A percentile compares a stretch with the other conserved stretches of the same genome.
Evolutionary conservation across 2,113 vertebrate species (phyloP).

Genomic region (Bos javanicus): DNA sequence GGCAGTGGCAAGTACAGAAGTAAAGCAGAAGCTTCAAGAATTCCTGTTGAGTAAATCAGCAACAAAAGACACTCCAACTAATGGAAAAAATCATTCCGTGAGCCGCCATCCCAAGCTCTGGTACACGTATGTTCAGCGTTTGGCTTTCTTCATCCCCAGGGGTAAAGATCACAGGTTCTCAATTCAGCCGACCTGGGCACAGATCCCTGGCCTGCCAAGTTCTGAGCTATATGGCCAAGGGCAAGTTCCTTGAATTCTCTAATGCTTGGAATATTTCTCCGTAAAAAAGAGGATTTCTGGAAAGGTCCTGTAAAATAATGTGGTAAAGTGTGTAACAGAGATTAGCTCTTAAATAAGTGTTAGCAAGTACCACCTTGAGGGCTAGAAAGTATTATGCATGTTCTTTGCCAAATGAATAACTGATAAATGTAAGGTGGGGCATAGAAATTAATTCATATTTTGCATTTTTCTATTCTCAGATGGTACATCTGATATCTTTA

Average conservation of each 20-base stretch:
- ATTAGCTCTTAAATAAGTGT: neutral
- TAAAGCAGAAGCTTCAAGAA: conserved; percentile 99
- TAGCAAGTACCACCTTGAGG: neutral
- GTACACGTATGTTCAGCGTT: conserved; percentile 91
- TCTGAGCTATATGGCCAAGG: neutral
- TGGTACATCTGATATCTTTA: neutral
- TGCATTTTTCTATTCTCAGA: conserved; percentile 26
- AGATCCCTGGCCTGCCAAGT: neutral
- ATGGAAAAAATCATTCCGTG: conserved; percentile 89
- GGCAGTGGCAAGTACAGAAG: conserved; percentile 96
- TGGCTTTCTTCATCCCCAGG: conserved; percentile 42
- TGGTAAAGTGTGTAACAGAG: neutral
- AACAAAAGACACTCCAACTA: conserved; percentile 89
- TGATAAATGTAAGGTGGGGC: neutral
- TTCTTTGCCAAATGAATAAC: neutral
- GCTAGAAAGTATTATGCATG: neutral
- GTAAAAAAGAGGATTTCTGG: neutral
- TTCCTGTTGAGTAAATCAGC: conserved; percentile 98
- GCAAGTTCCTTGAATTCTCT: neutral
- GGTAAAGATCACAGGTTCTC: neutral
- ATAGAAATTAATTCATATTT: conserved; percentile 12
- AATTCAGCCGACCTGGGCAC: neutral
- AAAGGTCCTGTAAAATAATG: neutral
- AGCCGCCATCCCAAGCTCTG: conserved; percentile 95
- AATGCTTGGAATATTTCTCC: neutral